Base-by-base conservation (phyloP, 2,113 vertebrate genomes). In the Baryphthengus martii region DNA sequence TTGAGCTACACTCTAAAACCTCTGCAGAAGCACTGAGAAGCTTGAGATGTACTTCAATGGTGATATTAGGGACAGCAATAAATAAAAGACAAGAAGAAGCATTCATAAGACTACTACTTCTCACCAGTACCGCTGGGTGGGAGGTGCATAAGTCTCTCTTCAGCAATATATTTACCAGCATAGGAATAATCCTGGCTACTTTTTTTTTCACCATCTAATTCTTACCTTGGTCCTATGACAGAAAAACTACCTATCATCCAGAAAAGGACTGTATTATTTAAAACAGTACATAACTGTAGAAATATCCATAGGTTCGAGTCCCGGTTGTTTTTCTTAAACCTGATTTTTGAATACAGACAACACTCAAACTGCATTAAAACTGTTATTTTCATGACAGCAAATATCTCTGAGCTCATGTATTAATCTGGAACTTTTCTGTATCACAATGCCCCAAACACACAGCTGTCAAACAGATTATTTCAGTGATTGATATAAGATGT, bases 391-490 rank as follows among this genome's bases (percentile, higher is more conserved):
- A 76, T 81, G 83, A 84, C 88, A 95, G 76, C 26, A 95, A 94
- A 87, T 95, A 90, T 93, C 56, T 94, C 79, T 87, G 68, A 94
- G 83, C 73, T 93, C 11, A 3, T 90, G 70, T 92, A 90, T 94
- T 93, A 95, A 85, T 90, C 85, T 96, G 88, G 68, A 94, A 90
- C 85, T 87, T 94, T 96, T 50, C 1, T 87, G 73, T 93, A 86
- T 81, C 92, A 96, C 83, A 93, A 93, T 94, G 90, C 83, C 93
- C 45, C 76, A 89, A 90, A 94, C 9, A 17, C 93, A 85, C 17
- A 96, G 73, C 94, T 96, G 95, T 95, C 96, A 96, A 96, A 96
- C 11, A 92, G 88, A 97, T 96, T 97, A 95, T 96, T 95, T 93
- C 93, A 75, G 88, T 92, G 96, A 96, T 70, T 92, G 95, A 94